phyloP scores from a whole-genome alignment of 1,140 invertebrate genomes.

The Phocides pigmalion region DNA sequence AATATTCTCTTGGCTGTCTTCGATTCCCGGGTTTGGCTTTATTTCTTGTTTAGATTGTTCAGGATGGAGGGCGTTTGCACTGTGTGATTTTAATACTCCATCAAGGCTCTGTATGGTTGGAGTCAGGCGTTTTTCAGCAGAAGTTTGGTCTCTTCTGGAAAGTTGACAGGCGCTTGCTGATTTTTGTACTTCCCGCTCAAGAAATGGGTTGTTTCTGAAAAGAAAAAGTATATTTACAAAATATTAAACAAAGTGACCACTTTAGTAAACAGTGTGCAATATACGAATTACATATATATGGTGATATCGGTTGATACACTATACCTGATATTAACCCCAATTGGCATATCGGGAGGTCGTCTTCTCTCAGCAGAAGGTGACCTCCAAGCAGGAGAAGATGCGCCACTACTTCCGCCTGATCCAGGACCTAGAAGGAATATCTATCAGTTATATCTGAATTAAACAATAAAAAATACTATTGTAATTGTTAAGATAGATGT shows the following conservation, averaged over 20 bases:
- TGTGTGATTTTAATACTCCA: slow-evolving; percentile 72
- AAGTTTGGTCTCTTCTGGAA: slow-evolving; percentile 65
- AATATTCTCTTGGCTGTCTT: slow-evolving; percentile 61
- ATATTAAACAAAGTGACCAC: no score
- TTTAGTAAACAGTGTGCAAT: no score
- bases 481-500: no score
- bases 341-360: slow-evolving; percentile 83
- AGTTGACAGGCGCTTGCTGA: slow-evolving; percentile 84
- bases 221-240: neutral
- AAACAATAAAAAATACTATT: no score
- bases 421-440: slow-evolving; percentile 55
- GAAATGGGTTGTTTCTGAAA: slow-evolving; percentile 81
- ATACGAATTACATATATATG: no score
- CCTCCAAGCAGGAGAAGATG: slow-evolving; percentile 85
- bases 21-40: slow-evolving; percentile 35
- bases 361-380: slow-evolving; percentile 85
- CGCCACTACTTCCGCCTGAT: slow-evolving; percentile 83
- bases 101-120: slow-evolving; percentile 51
- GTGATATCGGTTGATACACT: neutral
- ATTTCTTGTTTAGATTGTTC: slow-evolving; percentile 42
- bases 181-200: slow-evolving; percentile 83
- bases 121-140: slow-evolving; percentile 60
- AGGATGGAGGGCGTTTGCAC: slow-evolving; percentile 69
- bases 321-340: slow-evolving; percentile 83
- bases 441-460: no score